These are phyloP conservation scores for Alloscopus bannaensis DNA, from an alignment of 2,888 invertebrate species.

Conservation along the genomic window DNA sequence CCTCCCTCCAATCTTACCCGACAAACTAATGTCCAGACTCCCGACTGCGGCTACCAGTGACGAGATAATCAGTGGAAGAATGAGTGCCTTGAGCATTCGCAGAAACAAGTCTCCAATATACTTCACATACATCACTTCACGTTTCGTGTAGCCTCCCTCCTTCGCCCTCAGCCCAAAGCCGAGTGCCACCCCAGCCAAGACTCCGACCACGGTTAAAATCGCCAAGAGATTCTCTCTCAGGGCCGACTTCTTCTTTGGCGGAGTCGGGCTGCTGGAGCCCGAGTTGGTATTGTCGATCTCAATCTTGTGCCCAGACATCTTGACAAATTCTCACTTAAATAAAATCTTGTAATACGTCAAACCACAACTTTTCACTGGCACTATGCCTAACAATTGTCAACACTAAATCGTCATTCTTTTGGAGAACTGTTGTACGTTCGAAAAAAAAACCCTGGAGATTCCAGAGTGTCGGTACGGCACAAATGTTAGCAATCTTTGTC, in stretches of 20 bases:
- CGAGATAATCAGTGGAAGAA: conserved; percentile 92
- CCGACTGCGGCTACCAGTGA: conserved; percentile 95
- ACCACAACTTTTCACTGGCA: no score
- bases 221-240: conserved; percentile 86
- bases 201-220: conserved; percentile 87
- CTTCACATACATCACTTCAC: conserved; percentile 95
- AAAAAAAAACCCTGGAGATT: no score
- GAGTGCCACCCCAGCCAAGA: conserved; percentile 84
- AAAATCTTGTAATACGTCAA: not conserved
- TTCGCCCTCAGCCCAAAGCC: conserved; percentile 82
- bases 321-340: not conserved
- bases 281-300: conserved; percentile 28
- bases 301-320: conserved; percentile 19
- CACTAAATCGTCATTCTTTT: no score
- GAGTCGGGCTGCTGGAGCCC: not conserved
- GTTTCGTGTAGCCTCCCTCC: conserved; percentile 80
- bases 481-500: no score
- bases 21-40: conserved; percentile 90
- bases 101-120: conserved; percentile 96
- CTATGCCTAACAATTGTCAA: no score
- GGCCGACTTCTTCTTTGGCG: conserved; percentile 47
- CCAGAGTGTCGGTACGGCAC: no score
- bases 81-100: conserved; percentile 95
- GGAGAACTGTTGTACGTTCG: no score
- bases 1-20: conserved; percentile 89